Evolutionary conservation across 2,797 vertebrate genomes (phyloP), one percentile per base, ranked within the genome.

Genomic region (Tolypeutes matacus): DNA sequence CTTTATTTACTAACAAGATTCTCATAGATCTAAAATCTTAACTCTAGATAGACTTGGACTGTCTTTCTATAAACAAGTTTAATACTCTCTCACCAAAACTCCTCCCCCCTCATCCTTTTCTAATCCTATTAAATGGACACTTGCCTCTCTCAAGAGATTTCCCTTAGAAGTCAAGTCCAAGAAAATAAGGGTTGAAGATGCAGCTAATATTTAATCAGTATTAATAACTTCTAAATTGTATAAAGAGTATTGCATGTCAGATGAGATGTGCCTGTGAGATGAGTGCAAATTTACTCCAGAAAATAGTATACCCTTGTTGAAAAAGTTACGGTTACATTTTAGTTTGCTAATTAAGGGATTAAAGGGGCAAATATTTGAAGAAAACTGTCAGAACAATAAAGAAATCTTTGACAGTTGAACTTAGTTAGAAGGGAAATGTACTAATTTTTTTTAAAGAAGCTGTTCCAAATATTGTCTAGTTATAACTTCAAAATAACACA

Each of bases 261-360:
- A 70, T 69, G 95, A 92, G 67, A 87, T 56, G 76, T 91, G 64
- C 42, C 96, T 98, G 49, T 93, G 88, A 96, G 83, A 94, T 78
- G 29, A 98, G 95, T 93, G 95, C 82, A 97, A 96, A 94, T 91
- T 91, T 84, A 70, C 18, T 92, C 81, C 84, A 93, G 86, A 96
- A 96, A 97, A 97, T 97, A 97, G 89, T 93, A 97, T 96, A 96
- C 75, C 85, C 58, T 96, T 67, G 89, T 97, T 92, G 94, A 94
- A 96, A 98, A 96, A 97, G 82, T 95, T 89, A 96, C 96, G 91
- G 90, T 97, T 0, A 0, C 91, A 94, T 97, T 97, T 97, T 98
- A 93, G 89, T 93, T 96, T 96, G 69, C 86, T 97, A 97, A 98
- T 95, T 97, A 97, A 97, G 97, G 95, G 96, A 97, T 96, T 98